Conservation (phyloP, 2,888 invertebrate genomes). For the Deilephila porcellus region DNA sequence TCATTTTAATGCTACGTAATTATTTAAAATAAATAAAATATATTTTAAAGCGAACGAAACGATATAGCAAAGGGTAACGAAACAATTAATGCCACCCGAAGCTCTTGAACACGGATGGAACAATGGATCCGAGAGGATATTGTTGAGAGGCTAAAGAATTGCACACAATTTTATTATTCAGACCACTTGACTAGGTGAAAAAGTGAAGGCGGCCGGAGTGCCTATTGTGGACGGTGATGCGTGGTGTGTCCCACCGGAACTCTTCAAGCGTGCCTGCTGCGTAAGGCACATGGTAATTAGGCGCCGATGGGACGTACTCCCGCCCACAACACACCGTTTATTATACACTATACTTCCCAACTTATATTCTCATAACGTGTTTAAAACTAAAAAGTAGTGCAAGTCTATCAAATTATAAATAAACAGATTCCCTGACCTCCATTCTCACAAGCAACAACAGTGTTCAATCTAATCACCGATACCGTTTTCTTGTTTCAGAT, state of each 20-base stretch:
- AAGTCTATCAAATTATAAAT: background rate
- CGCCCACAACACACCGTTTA: background rate
- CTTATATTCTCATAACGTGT: background rate
- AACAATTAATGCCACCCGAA: slow-evolving; percentile 61
- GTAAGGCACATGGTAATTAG: slow-evolving; percentile 61
- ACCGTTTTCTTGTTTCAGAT: slow-evolving; percentile 55
- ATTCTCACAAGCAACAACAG: background rate
- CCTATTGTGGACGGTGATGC: slow-evolving; percentile 62
- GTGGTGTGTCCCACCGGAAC: slow-evolving; percentile 62
- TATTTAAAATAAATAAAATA: slow-evolving; percentile 48
- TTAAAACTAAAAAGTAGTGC: too few relatives aligned
- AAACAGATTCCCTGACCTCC: background rate
- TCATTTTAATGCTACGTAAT: background rate
- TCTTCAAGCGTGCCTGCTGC: slow-evolving; percentile 50
- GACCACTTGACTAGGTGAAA: slow-evolving; percentile 60
- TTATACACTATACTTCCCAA: background rate
- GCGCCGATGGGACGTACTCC: slow-evolving; percentile 38
- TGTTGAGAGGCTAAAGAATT: slow-evolving; percentile 57
- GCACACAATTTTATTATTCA: slow-evolving; percentile 68
- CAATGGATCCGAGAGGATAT: slow-evolving; percentile 60
- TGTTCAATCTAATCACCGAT: slow-evolving; percentile 23
- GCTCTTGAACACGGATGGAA: slow-evolving; percentile 60
- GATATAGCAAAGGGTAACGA: slow-evolving; percentile 57
- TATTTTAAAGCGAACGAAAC: slow-evolving; percentile 45
- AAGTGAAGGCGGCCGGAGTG: slow-evolving; percentile 64